Percentiles rank a stretch among this genome's conserved stretches.
Evolutionary conservation across 2,888 invertebrate genomes (phyloP).

Genomic region (Netelia virgata): DNA sequence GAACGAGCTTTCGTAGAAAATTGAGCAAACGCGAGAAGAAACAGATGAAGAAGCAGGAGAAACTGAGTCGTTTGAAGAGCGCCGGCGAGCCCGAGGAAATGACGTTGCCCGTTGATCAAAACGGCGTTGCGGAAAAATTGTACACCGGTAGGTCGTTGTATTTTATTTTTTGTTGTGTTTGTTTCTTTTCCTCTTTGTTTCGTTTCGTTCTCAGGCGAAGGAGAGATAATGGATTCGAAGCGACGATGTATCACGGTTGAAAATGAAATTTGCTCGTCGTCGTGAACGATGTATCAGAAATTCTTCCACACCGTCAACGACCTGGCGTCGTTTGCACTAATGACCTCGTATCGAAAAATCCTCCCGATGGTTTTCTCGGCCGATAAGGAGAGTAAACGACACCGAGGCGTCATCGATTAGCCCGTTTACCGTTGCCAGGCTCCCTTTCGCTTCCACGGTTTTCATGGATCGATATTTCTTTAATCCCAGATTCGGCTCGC

Average conservation of each 20-base stretch:
- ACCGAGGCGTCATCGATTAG: constrained; percentile 77
- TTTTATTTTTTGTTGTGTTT: background rate
- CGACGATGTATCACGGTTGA: background rate
- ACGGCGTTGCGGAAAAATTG: constrained; percentile 95
- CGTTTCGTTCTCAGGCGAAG: background rate
- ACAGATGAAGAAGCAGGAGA: constrained; percentile 97
- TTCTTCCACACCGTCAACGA: constrained; percentile 3
- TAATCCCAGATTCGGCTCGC: constrained; percentile 72
- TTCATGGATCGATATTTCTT: constrained; percentile 76
- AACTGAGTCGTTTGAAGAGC: constrained; percentile 92
- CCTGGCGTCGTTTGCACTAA: background rate
- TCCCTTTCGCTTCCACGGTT: constrained; percentile 61
- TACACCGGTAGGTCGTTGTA: constrained; percentile 89
- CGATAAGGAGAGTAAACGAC: constrained; percentile 62
- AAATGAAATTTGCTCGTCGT: background rate
- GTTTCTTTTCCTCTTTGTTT: background rate
- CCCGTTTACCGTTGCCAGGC: constrained; percentile 78
- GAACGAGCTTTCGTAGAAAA: constrained; percentile 95
- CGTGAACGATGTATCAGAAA: constrained; percentile 10
- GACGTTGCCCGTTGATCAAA: constrained; percentile 89
- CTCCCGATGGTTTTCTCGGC: constrained; percentile 11
- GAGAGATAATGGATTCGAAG: too few species aligned
- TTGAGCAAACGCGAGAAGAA: constrained; percentile 99
- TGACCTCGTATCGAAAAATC: background rate
- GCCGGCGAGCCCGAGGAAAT: constrained; percentile 86